phyloP scores from a whole-genome alignment of 2,888 invertebrate species.

The Antitype chi region DNA sequence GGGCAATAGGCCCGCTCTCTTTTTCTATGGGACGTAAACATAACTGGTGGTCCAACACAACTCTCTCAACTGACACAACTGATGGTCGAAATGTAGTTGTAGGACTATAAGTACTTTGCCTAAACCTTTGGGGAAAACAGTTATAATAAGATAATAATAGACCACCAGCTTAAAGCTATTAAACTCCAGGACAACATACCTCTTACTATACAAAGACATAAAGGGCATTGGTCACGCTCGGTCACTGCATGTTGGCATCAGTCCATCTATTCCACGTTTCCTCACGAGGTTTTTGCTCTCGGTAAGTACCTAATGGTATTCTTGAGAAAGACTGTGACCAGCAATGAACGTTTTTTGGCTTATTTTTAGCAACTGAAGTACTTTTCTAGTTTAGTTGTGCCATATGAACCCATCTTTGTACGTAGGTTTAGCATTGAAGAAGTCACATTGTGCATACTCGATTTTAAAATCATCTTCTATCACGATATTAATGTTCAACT shows the following conservation, averaged over 20 bases:
- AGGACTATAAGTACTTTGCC: not conserved
- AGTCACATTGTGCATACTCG: no score
- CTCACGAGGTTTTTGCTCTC: conserved; percentile 6
- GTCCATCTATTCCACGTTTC: conserved; percentile 12
- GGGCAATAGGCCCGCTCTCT: no score
- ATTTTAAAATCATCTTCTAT: no score
- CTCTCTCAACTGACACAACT: no score
- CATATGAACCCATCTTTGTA: not conserved
- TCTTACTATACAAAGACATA: not conserved
- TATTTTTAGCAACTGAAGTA: not conserved
- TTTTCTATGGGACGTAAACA: no score
- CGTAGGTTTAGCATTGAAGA: not conserved
- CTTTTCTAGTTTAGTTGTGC: not conserved
- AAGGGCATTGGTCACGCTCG: conserved; percentile 18
- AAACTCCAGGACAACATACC: not conserved
- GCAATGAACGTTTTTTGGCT: not conserved
- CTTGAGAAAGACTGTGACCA: not conserved
- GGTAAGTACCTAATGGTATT: conserved; percentile 13
- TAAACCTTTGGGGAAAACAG: not conserved
- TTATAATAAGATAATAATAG: not conserved
- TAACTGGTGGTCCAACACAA: no score
- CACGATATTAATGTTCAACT: no score
- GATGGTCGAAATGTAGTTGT: no score
- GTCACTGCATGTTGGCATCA: conserved; percentile 15
- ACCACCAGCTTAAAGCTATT: not conserved